A percentile compares a stretch with the other conserved stretches of the same genome.
phyloP scores from a whole-genome alignment of 2,797 vertebrate species.

The Lateolabrax maculatus region DNA sequence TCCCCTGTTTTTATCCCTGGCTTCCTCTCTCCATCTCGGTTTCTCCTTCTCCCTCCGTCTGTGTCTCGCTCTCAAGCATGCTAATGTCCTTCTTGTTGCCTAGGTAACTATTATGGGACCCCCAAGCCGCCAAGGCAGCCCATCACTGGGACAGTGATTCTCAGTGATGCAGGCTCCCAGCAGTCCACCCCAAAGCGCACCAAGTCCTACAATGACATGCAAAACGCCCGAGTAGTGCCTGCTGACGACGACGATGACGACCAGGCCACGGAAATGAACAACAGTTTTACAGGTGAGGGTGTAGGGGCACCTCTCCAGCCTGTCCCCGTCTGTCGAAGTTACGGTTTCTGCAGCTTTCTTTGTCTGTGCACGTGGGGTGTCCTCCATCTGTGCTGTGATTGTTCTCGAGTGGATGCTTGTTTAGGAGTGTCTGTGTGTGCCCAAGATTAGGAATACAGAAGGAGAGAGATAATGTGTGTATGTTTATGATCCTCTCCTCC shows the following conservation, averaged over 20 bases:
- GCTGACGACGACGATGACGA: slow-evolving; percentile 91
- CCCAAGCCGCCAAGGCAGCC: slow-evolving; percentile 97
- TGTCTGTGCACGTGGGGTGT: slow-evolving; percentile 17
- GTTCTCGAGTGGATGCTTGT: slow-evolving; percentile 12
- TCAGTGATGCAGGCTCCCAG: slow-evolving; percentile 94
- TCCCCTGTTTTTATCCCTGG: slow-evolving; percentile 55
- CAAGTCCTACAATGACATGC: slow-evolving; percentile 99
- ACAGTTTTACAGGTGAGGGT: slow-evolving; percentile 96
- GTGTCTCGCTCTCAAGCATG: slow-evolving; percentile 86
- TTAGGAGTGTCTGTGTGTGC: slow-evolving; percentile 16
- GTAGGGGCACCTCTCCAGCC: slow-evolving; percentile 18
- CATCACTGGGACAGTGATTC: slow-evolving; percentile 96
- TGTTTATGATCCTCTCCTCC: slow-evolving; percentile 56
- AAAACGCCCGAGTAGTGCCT: slow-evolving; percentile 97
- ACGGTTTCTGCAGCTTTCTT: slow-evolving; percentile 20
- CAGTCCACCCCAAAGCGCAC: slow-evolving; percentile 95
- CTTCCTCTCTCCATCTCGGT: slow-evolving; percentile 46
- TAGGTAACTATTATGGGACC: slow-evolving; percentile 99
- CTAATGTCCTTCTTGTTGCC: slow-evolving; percentile 92
- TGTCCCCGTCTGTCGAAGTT: slow-evolving; percentile 27
- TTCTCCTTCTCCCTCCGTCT: slow-evolving; percentile 62
- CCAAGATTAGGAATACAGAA: slow-evolving; percentile 34
- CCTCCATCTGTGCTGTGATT: slow-evolving; percentile 66
- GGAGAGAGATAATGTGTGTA: slow-evolving; percentile 43
- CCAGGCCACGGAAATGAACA: slow-evolving; percentile 98